Evolutionary conservation across 2,797 vertebrate genomes (phyloP), one percentile per base, ranked within the genome.

Genomic region (Tokudaia tokunoshimensis): DNA sequence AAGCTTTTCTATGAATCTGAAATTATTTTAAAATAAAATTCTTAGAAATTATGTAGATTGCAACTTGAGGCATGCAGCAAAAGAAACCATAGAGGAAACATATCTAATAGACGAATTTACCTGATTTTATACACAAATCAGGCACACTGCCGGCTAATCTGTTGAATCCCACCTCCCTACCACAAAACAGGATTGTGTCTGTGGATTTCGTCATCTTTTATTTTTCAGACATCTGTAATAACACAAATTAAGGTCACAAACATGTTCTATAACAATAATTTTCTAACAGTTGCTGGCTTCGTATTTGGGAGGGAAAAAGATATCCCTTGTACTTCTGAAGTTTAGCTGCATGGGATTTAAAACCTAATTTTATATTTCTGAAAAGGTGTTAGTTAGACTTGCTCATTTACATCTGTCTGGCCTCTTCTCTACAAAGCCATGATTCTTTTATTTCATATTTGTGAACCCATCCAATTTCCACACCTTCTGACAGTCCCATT

Each of bases 391-490:
- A 13, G 90, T 94, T 65, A 63, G 41, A 92, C 10, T 82, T 88
- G 34, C 37, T 89, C 80, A 91, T 92, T 93, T 94, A 93, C 94
- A 90, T 76, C 94, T 34, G 81, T 15, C 47, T 83, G 78, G 29
- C 1, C 24, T 89, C 80, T 67, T 76, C 44, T 87, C 79, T 81
- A 81, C 12, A 90, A 94, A 95, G 22, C 50, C 57, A 70, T 67
- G 37, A 41, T 81, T 65, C 52, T 94, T 79, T 92, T 50, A 81
- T 93, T 95, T 95, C 76, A 75, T 37, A 61, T 93, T 95, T 57
- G 34, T 82, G 50, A 89, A 2, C n/a, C 76, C 92, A 37, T 59
- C 50, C 72, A 57, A 85, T 95, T 92, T 84, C 57, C 75, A 97
- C 76, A 78, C 47, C 74, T 90, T 34, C 37, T 95, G 86, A 95